phyloP scores from a whole-genome alignment of 2,888 invertebrate species.

The Cenopis cana region DNA sequence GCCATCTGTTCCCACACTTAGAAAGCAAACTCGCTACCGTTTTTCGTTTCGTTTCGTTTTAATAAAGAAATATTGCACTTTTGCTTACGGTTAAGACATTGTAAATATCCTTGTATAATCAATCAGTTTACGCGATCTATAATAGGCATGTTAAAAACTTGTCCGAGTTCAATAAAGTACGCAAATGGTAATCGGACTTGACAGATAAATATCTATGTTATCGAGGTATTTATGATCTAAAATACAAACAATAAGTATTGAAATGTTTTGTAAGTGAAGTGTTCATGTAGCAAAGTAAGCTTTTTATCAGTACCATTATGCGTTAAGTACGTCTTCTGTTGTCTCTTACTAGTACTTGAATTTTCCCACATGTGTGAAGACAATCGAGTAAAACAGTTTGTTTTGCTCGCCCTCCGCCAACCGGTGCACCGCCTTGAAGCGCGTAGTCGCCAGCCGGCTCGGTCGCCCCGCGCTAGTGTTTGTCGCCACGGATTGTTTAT shows the following conservation, averaged over 20 bases:
- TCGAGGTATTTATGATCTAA: slow-evolving; percentile 10
- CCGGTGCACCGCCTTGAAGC: slow-evolving; percentile 61
- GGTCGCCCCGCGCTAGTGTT: slow-evolving; percentile 68
- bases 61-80: slow-evolving; percentile 12
- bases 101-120: not conserved
- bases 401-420: slow-evolving; percentile 68
- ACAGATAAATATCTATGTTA: slow-evolving; percentile 1
- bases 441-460: slow-evolving; percentile 66
- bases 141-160: not conserved
- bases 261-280: not conserved
- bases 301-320: slow-evolving; percentile 48
- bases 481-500: slow-evolving; percentile 58
- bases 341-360: slow-evolving; percentile 65
- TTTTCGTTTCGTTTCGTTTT: slow-evolving; percentile 12
- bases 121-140: not conserved
- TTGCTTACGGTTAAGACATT: not conserved
- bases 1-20: slow-evolving; percentile 67
- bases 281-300: not conserved
- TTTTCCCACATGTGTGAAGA: slow-evolving; percentile 75
- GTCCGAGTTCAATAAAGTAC: not conserved
- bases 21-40: slow-evolving; percentile 53
- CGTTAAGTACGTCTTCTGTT: slow-evolving; percentile 57
- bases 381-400: slow-evolving; percentile 70
- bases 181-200: not conserved
- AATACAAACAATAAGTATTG: not conserved